Percentiles rank a stretch among this genome's conserved stretches.
These are phyloP conservation scores for Hormaphis cornu DNA, from an alignment of 1,140 invertebrate genomes.

Conservation along the genomic window DNA sequence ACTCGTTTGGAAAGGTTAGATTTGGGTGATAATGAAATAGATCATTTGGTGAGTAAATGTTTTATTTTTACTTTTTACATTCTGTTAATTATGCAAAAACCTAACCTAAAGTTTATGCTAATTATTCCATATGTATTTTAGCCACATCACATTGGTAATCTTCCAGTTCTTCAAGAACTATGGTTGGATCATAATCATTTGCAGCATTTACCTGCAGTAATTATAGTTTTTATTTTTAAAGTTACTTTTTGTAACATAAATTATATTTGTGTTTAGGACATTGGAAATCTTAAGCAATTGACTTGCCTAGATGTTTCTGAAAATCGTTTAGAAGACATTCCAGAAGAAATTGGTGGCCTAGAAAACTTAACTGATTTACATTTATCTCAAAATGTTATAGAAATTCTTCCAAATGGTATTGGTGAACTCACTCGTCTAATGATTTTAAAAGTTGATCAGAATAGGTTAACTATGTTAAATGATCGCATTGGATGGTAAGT, in stretches of 20 bases:
- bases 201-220: slow-evolving; percentile 69
- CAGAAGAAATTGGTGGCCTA: slow-evolving; percentile 91
- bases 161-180: slow-evolving; percentile 87
- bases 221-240: slow-evolving; percentile 26
- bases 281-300: slow-evolving; percentile 78
- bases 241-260: not conserved
- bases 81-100: not conserved
- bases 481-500: slow-evolving; percentile 77
- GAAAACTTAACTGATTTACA: slow-evolving; percentile 85
- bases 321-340: slow-evolving; percentile 84
- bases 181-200: slow-evolving; percentile 98
- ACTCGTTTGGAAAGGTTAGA: slow-evolving; percentile 86
- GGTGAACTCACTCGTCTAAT: slow-evolving; percentile 80
- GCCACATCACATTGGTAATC: slow-evolving; percentile 86
- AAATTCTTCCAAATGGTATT: slow-evolving; percentile 85
- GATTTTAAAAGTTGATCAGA: slow-evolving; percentile 96
- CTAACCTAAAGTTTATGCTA: not conserved
- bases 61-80: not conserved
- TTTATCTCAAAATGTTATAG: slow-evolving; percentile 91
- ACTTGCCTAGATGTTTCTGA: slow-evolving; percentile 93
- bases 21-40: slow-evolving; percentile 96
- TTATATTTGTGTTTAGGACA: slow-evolving; percentile 51
- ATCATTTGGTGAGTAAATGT: slow-evolving; percentile 70
- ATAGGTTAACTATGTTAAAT: slow-evolving; percentile 81
- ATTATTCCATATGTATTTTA: slow-evolving; percentile 45